These are phyloP conservation scores for Melanerpes aurifrons DNA, from an alignment of 2,113 vertebrate genomes.

Conservation along the genomic window DNA sequence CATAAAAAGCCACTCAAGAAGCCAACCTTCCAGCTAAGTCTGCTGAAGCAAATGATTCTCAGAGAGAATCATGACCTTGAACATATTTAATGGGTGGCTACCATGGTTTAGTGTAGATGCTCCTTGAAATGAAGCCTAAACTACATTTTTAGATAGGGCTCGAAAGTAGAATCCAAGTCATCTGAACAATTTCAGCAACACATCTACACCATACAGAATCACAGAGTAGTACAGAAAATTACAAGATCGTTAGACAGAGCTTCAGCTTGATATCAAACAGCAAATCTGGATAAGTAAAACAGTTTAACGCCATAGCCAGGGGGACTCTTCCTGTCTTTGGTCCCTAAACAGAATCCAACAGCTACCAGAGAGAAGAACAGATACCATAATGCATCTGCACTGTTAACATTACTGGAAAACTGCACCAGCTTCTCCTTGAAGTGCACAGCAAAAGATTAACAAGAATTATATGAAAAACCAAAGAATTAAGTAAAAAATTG, in stretches of 20 bases:
- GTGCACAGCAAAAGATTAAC: background rate
- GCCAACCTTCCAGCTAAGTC: background rate
- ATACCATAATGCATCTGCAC: background rate
- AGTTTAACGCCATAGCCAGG: background rate
- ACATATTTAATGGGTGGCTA: background rate
- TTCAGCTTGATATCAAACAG: background rate
- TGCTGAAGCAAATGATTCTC: background rate
- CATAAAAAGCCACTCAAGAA: background rate
- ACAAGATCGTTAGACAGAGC: background rate
- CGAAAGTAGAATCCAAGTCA: background rate
- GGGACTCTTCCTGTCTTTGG: background rate
- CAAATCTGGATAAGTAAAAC: background rate
- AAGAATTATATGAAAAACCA: background rate
- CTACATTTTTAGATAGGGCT: background rate
- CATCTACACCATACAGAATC: background rate
- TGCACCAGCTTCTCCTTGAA: background rate
- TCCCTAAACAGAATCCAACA: background rate
- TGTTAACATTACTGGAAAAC: background rate
- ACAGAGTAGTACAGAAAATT: background rate
- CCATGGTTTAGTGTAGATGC: background rate
- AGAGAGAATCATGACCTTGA: background rate
- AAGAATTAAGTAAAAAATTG: background rate
- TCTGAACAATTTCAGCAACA: background rate
- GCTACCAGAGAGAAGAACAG: background rate
- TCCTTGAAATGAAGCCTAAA: background rate